phyloP scores from a whole-genome alignment of 2,888 invertebrate genomes.

The Blastobasis adustella region DNA sequence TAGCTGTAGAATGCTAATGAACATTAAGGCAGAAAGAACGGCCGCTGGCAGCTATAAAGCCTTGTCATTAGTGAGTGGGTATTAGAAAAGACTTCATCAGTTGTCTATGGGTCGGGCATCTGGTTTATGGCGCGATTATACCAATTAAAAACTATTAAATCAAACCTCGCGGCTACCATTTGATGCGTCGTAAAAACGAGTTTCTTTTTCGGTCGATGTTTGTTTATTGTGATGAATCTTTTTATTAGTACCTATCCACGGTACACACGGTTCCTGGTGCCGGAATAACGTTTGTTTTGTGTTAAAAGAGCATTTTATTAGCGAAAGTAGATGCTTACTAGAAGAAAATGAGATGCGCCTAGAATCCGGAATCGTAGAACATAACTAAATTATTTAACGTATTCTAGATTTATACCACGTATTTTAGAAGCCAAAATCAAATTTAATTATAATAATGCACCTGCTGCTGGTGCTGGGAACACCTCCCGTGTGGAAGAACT shows the following conservation, averaged over 20 bases:
- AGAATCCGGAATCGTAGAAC: no score
- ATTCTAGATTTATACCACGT: no score
- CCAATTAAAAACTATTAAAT: slow-evolving; percentile 74
- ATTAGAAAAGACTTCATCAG: slow-evolving; percentile 59
- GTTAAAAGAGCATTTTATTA: neutral
- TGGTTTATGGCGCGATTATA: slow-evolving; percentile 63
- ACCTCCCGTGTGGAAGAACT: no score
- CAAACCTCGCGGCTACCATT: slow-evolving; percentile 59
- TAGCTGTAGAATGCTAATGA: slow-evolving; percentile 67
- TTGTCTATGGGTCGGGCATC: slow-evolving; percentile 52
- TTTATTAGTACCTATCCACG: slow-evolving; percentile 32
- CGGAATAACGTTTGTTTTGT: slow-evolving; percentile 6
- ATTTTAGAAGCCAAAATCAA: no score
- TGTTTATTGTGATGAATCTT: slow-evolving; percentile 68
- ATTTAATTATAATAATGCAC: no score
- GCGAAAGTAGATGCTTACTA: no score
- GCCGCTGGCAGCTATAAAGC: slow-evolving; percentile 39
- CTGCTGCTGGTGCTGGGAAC: no score
- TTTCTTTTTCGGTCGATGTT: slow-evolving; percentile 47
- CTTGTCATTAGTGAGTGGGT: slow-evolving; percentile 49
- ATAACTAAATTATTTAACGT: no score
- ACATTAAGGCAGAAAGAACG: slow-evolving; percentile 61
- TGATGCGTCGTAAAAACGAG: slow-evolving; percentile 54
- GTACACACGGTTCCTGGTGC: slow-evolving; percentile 4
- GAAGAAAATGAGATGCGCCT: no score